Percentiles rank a stretch among this genome's conserved stretches.
phyloP scores from a whole-genome alignment of 2,797 vertebrate genomes.

The Dendrocincla tyrannina region DNA sequence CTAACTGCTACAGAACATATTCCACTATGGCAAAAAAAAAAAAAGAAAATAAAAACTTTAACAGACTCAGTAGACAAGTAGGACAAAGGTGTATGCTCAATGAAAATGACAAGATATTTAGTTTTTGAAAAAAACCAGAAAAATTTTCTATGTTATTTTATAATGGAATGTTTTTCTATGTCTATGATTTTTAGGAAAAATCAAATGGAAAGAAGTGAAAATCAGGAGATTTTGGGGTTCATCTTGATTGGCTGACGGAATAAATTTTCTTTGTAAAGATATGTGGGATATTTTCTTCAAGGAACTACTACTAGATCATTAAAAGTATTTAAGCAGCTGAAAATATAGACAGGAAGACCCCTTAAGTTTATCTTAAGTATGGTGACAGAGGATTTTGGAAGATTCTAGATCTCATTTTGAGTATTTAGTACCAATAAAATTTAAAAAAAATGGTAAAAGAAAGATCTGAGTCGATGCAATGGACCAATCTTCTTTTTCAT shows the following conservation, averaged over 20 bases:
- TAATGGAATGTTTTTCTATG: background rate
- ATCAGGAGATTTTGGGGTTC: background rate
- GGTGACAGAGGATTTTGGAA: background rate
- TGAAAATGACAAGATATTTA: background rate
- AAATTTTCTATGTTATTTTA: background rate
- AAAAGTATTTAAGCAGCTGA: background rate
- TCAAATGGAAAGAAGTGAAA: background rate
- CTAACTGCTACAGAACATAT: background rate
- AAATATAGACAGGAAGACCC: background rate
- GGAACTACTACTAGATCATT: background rate
- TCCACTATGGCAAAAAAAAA: background rate
- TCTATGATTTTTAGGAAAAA: background rate
- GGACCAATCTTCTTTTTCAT: background rate
- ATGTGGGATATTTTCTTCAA: background rate
- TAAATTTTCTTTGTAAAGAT: background rate
- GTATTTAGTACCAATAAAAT: background rate
- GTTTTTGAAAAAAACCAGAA: too few relatives aligned
- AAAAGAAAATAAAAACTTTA: background rate
- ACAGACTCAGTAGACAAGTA: background rate
- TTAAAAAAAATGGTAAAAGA: background rate
- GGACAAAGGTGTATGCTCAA: background rate
- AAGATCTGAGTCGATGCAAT: background rate
- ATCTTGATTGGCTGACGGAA: background rate
- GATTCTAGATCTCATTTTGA: background rate
- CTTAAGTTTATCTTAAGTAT: background rate